Conservation (phyloP, 2,888 invertebrate species). For the Dynastes tityus region DNA sequence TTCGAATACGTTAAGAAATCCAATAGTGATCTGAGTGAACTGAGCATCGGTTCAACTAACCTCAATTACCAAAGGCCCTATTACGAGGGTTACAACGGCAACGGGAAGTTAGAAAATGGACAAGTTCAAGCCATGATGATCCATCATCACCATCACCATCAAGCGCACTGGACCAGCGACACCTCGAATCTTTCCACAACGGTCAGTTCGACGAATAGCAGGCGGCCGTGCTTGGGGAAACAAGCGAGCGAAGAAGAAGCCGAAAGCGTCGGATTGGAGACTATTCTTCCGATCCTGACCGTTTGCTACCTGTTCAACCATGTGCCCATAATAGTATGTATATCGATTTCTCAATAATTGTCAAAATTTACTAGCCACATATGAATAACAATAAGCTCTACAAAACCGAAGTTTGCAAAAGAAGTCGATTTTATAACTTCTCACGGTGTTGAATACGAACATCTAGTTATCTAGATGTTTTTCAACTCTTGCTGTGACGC, state of each 20-base stretch:
- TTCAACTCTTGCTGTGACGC: too few species aligned
- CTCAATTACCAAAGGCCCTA: slow-evolving; percentile 61
- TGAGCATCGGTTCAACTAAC: slow-evolving; percentile 62
- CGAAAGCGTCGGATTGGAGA: slow-evolving; percentile 69
- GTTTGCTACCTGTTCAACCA: slow-evolving; percentile 76
- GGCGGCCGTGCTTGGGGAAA: slow-evolving; percentile 70
- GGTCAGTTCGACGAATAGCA: slow-evolving; percentile 74
- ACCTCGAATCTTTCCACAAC: slow-evolving; percentile 72
- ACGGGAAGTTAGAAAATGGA: slow-evolving; percentile 51
- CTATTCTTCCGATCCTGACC: slow-evolving; percentile 72
- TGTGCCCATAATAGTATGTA: slow-evolving; percentile 76
- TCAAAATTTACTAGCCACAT: too few species aligned
- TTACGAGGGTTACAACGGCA: slow-evolving; percentile 66
- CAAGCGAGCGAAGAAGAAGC: slow-evolving; percentile 59
- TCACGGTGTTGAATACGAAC: too few species aligned
- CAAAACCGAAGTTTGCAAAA: too few species aligned
- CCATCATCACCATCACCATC: neutral
- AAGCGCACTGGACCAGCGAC: slow-evolving; percentile 67
- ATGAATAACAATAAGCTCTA: too few species aligned
- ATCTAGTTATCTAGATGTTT: too few species aligned
- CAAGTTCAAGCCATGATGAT: neutral
- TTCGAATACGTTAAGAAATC: slow-evolving; percentile 69
- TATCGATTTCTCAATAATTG: too few species aligned
- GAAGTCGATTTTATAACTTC: too few species aligned
- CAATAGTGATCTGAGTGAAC: slow-evolving; percentile 68